Base-by-base conservation (phyloP, 2,113 vertebrate species). In the Eonycteris spelaea region DNA sequence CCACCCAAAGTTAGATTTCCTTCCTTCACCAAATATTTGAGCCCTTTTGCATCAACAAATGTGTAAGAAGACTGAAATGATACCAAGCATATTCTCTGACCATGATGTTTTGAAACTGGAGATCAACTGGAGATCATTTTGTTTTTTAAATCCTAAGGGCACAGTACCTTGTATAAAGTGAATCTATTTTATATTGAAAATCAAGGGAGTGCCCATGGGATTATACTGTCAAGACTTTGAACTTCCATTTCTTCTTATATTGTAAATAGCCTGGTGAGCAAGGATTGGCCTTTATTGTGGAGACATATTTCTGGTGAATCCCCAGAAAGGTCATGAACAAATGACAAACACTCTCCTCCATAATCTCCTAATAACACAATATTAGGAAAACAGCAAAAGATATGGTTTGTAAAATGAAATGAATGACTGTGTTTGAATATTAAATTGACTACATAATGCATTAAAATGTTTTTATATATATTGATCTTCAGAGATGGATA, bases 311-410 rank as follows among this genome's bases (percentile, higher is more conserved):
- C 3, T 80, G 61, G 35, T 91, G 15, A 74, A 55, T 22, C 61
- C 92, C 57, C 79, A 59, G 55, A 15, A 87, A 96, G 83, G 5
- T 73, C 86, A 80, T 88, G 96, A 98, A 93, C 35, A 88, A 96
- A 97, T 95, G 85, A 97, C 55, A 95, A 97, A 86, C 45, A 2
- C 0, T 57, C 12, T 78, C 51, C 63, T 79, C 63, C 67, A n/a
- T 80, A 71, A 97, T 90, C 43, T 92, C 85, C 88, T 24, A 95
- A 78, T 9, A 92, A 95, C 13, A 59, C 12, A 79, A 91, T 96
- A 7, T 83, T 48, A 90, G 68, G 5, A 87, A 96, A 95, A 40
- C 65, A 45, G 10, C 91, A 95, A 94, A 95, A 68, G 10, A 45
- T 70, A 18, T 53, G n/a, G 61, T 82, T 70, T 26, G 0, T 45